These are phyloP conservation scores for Petrocephalus schoutedeni DNA, from an alignment of 2,797 vertebrate genomes.

Conservation along the genomic window DNA sequence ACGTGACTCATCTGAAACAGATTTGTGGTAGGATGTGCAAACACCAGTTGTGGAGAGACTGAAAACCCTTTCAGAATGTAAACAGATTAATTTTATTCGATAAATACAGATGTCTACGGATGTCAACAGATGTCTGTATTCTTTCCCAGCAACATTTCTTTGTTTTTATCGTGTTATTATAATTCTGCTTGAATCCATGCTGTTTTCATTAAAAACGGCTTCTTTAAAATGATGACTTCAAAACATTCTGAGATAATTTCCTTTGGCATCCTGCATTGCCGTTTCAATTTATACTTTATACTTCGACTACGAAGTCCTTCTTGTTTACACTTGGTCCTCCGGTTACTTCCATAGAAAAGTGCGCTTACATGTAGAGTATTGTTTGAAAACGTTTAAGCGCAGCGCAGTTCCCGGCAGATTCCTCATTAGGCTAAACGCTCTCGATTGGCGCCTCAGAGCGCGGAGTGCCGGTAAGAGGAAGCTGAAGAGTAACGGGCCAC, in stretches of 20 bases:
- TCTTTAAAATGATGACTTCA: slow-evolving; percentile 23
- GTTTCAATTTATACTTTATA: background rate
- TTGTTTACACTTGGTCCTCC: background rate
- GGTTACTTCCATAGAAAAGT: background rate
- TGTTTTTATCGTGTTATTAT: slow-evolving; percentile 9
- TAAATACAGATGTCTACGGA: slow-evolving; percentile 14
- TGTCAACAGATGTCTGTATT: slow-evolving; percentile 5
- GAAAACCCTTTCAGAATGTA: slow-evolving; percentile 14
- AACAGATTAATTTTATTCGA: slow-evolving; percentile 17
- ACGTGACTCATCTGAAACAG: background rate
- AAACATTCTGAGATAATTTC: slow-evolving; percentile 23
- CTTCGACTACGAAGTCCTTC: background rate
- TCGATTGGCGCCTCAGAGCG: background rate
- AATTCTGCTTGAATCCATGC: background rate
- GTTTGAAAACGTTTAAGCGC: background rate
- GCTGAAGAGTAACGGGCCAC: background rate
- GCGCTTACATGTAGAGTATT: background rate
- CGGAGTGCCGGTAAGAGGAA: background rate
- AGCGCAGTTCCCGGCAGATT: background rate
- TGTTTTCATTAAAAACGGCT: slow-evolving; percentile 6
- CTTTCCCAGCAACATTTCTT: background rate
- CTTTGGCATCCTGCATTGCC: background rate
- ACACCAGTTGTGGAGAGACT: slow-evolving; percentile 7
- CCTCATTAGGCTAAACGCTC: background rate
- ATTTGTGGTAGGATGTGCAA: slow-evolving; percentile 6